Base-by-base conservation (phyloP, 2,113 vertebrate genomes). In the Pithys albifrons region DNA sequence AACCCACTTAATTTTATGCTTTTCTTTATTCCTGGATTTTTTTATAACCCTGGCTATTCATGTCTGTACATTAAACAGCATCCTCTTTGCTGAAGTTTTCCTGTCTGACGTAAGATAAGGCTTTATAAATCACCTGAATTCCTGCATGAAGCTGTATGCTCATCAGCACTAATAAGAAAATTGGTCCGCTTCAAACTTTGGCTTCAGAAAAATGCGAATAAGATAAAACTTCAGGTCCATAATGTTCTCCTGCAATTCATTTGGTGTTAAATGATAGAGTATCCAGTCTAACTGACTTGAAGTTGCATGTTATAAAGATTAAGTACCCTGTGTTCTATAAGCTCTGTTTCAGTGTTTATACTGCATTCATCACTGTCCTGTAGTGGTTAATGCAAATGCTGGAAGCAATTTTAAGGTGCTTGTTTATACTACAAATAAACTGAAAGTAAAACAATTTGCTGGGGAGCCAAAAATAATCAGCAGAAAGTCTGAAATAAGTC, bases 281-380 rank as follows among this genome's bases (percentile, higher is more conserved):
- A 74, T 81, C 55, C 54, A 54, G 85, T 61, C 59, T 61, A 83
- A 85, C 41, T 35, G 74, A 79, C 52, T 46, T 88, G 81, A 84
- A 95, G 82, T 72, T 1, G 0, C 17, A 4, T 48, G 76, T 83
- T 95, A 74, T 33, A 71, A 94, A 95, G 95, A 94, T 96, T 67
- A 94, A 93, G 76, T 88, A 71, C 69, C 48, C 29, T 28, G 31
- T 88, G 90, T 93, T 86, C 75, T 75, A 82, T 88, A 80, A 93
- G 75, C 57, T 94, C 39, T 83, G 48, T 80, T 91, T 86, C 69
- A 41, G 57, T 91, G 73, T 91, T 96, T 96, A 86, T 67, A 59
- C 69, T 81, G 46, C 90, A 93, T 97, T 94, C 57, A 71, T 96
- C 93, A 88, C 59, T 97, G 95, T 92, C 86, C 57, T 78, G 37